Base-by-base conservation (phyloP, 2,113 vertebrate genomes). In the Cervus canadensis region DNA sequence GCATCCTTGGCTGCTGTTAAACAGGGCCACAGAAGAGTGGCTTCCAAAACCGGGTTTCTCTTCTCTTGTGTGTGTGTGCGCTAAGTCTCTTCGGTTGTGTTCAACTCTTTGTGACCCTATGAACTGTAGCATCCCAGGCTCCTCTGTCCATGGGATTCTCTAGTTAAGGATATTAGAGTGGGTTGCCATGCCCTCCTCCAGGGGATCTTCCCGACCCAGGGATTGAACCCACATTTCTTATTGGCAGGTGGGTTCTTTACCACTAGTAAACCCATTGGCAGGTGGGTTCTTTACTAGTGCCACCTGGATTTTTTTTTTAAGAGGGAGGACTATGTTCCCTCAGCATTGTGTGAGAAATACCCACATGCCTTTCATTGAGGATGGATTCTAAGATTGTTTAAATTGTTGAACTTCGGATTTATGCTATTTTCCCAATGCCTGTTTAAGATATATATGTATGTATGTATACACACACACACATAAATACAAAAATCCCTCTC, bases 401-500 rank as follows among this genome's bases (percentile, higher is more conserved):
- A 25, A 82, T 89, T 86, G 52, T 84, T 76, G 74, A 92, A 21
- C 59, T 87, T 95, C 54, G 56, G 60, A 62, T 87, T 67, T 82
- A 54, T 57, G 26, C 67, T 92, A 0, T 52, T 33, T 67, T 45
- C 81, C 16, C 26, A 64, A 0, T 82, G 52, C 7, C 48, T 76
- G 48, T 89, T 59, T 43, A 50, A 60, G 79, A 26, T 23, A 84
- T 10, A n/a, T 21, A 19, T 33, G 28, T 11, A 50, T 48, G 26
- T 30, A 60, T 76, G 8, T 17, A 79, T 5, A 76, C 28, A 40
- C 9, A 48, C 3, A 50, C 45, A 79, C 15, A 50, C 5, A 79
- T 48, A 48, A 17, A 81, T 4, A 78, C 43, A 56, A 2, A 89
- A 96, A 56, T 11, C 76, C 89, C 92, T 95, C 93, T 85, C 60